Evolutionary conservation across 2,888 invertebrate genomes (phyloP), one percentile per base, ranked within the genome.

Genomic region (Cybosia mesomella): DNA sequence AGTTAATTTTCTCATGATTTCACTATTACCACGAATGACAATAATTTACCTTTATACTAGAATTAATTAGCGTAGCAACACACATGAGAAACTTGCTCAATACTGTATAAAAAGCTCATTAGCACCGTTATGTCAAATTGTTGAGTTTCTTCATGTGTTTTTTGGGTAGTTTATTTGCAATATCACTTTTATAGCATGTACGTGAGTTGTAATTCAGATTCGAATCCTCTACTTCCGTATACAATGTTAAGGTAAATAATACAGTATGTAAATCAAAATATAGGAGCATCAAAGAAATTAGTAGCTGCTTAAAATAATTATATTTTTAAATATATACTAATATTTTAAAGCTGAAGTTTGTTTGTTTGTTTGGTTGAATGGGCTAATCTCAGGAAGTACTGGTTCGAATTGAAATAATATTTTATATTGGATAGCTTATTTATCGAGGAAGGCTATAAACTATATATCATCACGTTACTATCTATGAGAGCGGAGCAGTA

Each of bases 1-100:
- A 53, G 58, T 24, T 7, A 0, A 70, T 58, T 68, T 80, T 81
- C 81, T 64, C 81, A 81, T 76, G 81, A 69, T 80, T 77, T 81
- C 76, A 61, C 70, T 68, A 64, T 69, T 80, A 79, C 81, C 34
- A 24, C 70, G 79, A 81, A 80, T 65, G 67, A 70, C 71, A 73
- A 55, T 68, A 72, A 68, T 74, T 76, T 71, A 71, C 68, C 73
- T 73, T 72, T 68, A 74, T 73, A 68, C 66, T 72, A 63, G 15
- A n/a, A 49, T 71, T 74, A 66, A 79, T 80, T 80, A 79, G 10
- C 64, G 71, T 65, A 71, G 34, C 28, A 32, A 11, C 34, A 36
- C 18, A 22, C 13, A 55, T 66, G 66, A 59, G 66, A 66, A 66
- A 36, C 54, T 60, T 54, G 18, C 53, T 21, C 32, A 65, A 58